Base-by-base conservation (phyloP, 2,888 invertebrate genomes). In the Drosophila algonquin region DNA sequence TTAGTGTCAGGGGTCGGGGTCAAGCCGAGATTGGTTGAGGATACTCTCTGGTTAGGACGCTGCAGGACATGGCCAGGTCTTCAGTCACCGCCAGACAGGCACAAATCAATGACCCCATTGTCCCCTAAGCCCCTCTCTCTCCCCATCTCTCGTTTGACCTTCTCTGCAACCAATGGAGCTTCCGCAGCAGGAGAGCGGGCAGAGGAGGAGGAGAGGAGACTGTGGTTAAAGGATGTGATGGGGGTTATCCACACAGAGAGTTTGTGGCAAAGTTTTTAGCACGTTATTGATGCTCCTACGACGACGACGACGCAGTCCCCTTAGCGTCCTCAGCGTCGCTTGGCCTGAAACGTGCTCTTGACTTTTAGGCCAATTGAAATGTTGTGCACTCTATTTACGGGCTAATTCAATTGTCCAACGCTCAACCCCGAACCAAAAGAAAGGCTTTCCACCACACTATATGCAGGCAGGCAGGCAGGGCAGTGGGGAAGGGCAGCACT, bases 211-310 rank as follows among this genome's bases (percentile, higher is more conserved):
- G 30, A 24, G 35, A 53, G 16, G 32, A 21, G 14, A 18, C 48
- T 40, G 51, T 46, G 46, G 7, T 52, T 50, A 24, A 45, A 35
- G 51, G 60, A 24, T 24, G 45, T 44, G 71, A n/a, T n/a, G 54
- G 54, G 71, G 53, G 44, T 61, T 57, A 47, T 65, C 54, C 53
- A 21, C 47, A 40, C 47, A 40, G 57, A 21, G 21, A 60, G 58
- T 51, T 74, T 73, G 53, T 40, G 54, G 59, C 53, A 73, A 75
- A 75, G 68, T 73, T 81, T 74, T 57, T 53, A 61, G 61, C 82
- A 76, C 74, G 77, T 80, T 69, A 77, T 64, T 72, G 60, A 63
- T 76, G 58, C 52, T 57, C 40, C 40, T 40, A 6, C 40, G 40
- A 40, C 60, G 46, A 5, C 40, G 40, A 40, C 60, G 46, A 53